Evolutionary conservation across 2,888 invertebrate species (phyloP).

Genomic region (Tetropium fuscum): DNA sequence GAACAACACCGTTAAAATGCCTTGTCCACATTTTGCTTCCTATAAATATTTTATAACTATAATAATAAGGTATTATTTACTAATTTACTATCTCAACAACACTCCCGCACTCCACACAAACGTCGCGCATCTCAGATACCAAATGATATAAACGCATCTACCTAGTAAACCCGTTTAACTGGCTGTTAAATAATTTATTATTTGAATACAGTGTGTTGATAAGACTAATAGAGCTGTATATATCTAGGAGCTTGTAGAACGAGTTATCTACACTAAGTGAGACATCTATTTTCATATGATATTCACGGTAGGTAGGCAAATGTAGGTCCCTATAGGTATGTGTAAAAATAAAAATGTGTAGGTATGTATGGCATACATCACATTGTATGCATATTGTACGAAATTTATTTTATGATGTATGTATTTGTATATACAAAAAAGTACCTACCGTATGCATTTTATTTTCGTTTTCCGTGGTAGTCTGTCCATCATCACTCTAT

Average conservation of each 20-base stretch:
- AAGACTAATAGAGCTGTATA: constrained; percentile 5
- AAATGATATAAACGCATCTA: neutral
- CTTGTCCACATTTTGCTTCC: constrained; percentile 31
- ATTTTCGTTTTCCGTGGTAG: no score
- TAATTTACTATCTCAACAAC: neutral
- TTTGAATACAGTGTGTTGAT: constrained; percentile 4
- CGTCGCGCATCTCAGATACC: neutral
- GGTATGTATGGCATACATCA: no score
- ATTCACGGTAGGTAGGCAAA: no score
- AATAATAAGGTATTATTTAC: neutral
- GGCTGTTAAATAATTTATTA: constrained; percentile 8
- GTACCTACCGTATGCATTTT: no score
- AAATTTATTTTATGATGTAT: no score
- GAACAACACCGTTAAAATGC: constrained; percentile 25
- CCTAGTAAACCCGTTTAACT: constrained; percentile 4
- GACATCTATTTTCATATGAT: neutral
- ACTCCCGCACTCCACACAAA: neutral
- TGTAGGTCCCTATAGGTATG: no score
- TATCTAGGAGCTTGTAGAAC: neutral
- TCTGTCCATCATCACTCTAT: no score
- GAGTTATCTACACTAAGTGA: constrained; percentile 10
- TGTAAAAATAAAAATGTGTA: no score
- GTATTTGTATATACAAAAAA: no score
- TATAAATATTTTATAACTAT: neutral
- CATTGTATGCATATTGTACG: no score